Evolutionary conservation across 37 sponge, comb jelly and placozoan species (phyloP).

Genomic region (Ianthella basta): DNA sequence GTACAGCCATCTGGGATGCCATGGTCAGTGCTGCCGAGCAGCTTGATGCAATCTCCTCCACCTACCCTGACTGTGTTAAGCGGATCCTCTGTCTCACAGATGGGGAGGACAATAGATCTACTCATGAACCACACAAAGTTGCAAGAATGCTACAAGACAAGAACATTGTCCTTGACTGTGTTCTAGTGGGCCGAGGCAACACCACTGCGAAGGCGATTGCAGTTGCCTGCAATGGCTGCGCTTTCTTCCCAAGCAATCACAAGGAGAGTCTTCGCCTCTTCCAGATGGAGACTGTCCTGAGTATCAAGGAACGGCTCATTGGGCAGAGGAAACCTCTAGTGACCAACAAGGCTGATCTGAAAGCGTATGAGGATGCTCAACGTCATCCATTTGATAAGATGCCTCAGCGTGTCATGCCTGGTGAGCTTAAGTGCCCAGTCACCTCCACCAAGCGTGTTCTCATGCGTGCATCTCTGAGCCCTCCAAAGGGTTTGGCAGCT

Average conservation of each 20-base stretch:
- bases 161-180: conserved; percentile 27
- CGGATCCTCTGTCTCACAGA: conserved; percentile 50
- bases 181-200: conserved; percentile 29
- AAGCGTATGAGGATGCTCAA: background rate
- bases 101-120: conserved; percentile 46
- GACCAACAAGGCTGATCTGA: background rate
- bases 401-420: conserved; percentile 26
- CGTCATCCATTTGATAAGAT: conserved; percentile 19
- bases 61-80: conserved; percentile 34
- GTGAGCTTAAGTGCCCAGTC: conserved; percentile 13
- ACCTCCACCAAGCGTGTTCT: conserved; percentile 13
- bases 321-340: conserved; percentile 5
- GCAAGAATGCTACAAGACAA: conserved; percentile 11
- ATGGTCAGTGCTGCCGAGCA: conserved; percentile 25
- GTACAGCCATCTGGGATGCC: conserved; percentile 43
- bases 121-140: conserved; percentile 7
- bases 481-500: background rate
- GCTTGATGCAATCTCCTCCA: conserved; percentile 9
- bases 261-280: conserved; percentile 11
- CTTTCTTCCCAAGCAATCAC: background rate
- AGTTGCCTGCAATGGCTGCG: conserved; percentile 35
- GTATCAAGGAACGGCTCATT: conserved; percentile 10
- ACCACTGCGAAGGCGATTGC: conserved; percentile 34
- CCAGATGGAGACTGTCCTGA: conserved; percentile 32
- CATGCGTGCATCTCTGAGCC: background rate